Evolutionary conservation across 92 coral and sea anemone genomes (phyloP).

Genomic region (Parazoanthus darwini): DNA sequence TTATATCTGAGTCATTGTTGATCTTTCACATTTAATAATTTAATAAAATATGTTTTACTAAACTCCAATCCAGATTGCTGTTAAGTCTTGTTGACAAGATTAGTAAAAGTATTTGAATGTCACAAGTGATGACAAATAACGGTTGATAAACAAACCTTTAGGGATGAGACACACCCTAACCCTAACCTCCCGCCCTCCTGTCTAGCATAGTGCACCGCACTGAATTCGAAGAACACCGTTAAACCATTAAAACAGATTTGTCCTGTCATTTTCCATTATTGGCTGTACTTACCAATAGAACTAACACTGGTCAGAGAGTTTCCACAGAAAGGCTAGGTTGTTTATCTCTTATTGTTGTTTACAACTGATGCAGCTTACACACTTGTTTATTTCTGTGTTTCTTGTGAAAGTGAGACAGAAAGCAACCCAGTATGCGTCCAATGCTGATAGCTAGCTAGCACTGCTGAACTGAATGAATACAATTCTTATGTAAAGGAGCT

Average conservation of each 20-base stretch:
- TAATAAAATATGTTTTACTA: neutral
- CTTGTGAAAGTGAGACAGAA: slow-evolving; percentile 83
- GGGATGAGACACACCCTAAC: too few relatives aligned
- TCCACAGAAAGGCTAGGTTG: neutral
- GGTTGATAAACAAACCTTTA: neutral
- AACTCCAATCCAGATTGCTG: neutral
- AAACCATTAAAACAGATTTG: too few relatives aligned
- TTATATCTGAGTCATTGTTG: too few relatives aligned
- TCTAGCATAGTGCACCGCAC: too few relatives aligned
- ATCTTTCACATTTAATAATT: too few relatives aligned
- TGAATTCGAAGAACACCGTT: too few relatives aligned
- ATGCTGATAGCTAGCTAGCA: slow-evolving; percentile 8
- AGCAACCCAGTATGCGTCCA: slow-evolving; percentile 55
- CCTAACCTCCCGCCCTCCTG: too few relatives aligned
- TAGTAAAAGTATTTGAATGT: too few relatives aligned
- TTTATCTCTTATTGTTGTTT: too few relatives aligned
- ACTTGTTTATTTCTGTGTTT: slow-evolving; percentile 31
- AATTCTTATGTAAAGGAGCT: neutral
- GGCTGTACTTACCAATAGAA: neutral
- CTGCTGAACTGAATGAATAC: slow-evolving; percentile 6
- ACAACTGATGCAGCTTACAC: neutral
- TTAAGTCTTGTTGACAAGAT: too few relatives aligned
- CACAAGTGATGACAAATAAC: neutral
- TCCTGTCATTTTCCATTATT: neutral
- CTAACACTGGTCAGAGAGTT: neutral